These are phyloP conservation scores for Nestor notabilis DNA, from an alignment of 2,113 vertebrate genomes.

Conservation along the genomic window DNA sequence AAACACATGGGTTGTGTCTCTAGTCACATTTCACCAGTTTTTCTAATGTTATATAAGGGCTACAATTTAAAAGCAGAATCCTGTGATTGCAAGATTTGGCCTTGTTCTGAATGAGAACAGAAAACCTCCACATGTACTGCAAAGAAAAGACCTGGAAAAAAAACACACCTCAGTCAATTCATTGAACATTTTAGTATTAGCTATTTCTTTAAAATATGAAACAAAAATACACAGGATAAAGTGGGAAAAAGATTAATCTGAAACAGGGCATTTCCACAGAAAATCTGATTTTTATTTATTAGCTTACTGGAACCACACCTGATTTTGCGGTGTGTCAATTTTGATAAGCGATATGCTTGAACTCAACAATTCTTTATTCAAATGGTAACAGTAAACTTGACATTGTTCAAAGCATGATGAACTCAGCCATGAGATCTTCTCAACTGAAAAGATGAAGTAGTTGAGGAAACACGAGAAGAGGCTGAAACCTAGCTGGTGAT, in stretches of 20 bases:
- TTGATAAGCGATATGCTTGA: not conserved
- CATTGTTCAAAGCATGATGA: not conserved
- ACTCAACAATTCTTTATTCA: not conserved
- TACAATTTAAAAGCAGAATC: not conserved
- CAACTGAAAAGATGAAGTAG: not conserved
- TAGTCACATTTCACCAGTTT: not conserved
- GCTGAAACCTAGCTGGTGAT: not conserved
- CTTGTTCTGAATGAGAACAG: not conserved
- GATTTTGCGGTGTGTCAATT: not conserved
- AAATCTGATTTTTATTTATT: not conserved
- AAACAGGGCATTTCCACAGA: not conserved
- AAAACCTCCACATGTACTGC: not conserved
- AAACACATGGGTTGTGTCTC: not conserved
- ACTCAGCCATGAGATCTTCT: not conserved
- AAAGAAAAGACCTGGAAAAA: not conserved
- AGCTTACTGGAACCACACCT: not conserved
- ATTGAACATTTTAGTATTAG: not conserved
- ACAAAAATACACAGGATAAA: not conserved
- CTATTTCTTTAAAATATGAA: not conserved
- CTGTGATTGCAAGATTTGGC: not conserved
- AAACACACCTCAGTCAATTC: not conserved
- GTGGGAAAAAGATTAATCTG: not conserved
- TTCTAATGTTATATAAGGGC: not conserved
- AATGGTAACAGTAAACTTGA: not conserved
- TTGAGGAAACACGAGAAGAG: not conserved